These are phyloP conservation scores for Psilanteris sp. DNA, from an alignment of 1,140 invertebrate genomes.

Conservation along the genomic window DNA sequence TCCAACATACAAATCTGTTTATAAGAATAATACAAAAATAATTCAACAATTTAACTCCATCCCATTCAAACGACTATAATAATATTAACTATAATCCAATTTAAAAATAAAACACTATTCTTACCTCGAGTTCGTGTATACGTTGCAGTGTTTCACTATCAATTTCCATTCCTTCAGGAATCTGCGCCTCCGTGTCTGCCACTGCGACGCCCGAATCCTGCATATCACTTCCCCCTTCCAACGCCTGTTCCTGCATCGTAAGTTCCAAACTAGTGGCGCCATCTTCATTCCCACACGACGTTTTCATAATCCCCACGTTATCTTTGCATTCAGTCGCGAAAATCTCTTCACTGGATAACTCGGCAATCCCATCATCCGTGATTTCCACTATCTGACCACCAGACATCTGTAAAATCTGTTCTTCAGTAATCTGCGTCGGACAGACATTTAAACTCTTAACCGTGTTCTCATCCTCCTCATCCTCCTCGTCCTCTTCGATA, in stretches of 20 bases:
- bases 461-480: slow-evolving; percentile 28
- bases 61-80: too few species aligned
- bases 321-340: slow-evolving; percentile 69
- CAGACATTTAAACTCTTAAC: slow-evolving; percentile 61
- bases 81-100: too few species aligned
- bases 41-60: too few species aligned
- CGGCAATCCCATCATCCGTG: slow-evolving; percentile 65
- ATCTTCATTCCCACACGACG: slow-evolving; percentile 27
- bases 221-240: slow-evolving; percentile 18
- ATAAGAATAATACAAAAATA: too few species aligned
- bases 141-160: slow-evolving; percentile 77
- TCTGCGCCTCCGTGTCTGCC: slow-evolving; percentile 70
- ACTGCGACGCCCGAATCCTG: slow-evolving; percentile 53
- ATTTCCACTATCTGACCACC: slow-evolving; percentile 68
- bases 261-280: slow-evolving; percentile 11
- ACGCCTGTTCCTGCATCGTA: slow-evolving; percentile 44
- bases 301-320: slow-evolving; percentile 26
- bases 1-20: too few species aligned
- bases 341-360: slow-evolving; percentile 68
- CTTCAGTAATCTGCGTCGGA: slow-evolving; percentile 62
- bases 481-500: slow-evolving; percentile 25
- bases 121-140: slow-evolving; percentile 77
- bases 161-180: slow-evolving; percentile 77
- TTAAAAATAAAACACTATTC: too few species aligned
- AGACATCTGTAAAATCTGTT: slow-evolving; percentile 67